A percentile compares a stretch with the other conserved stretches of the same genome.
phyloP scores from a whole-genome alignment of 1,140 invertebrate genomes.

The Trissolcus basalis region DNA sequence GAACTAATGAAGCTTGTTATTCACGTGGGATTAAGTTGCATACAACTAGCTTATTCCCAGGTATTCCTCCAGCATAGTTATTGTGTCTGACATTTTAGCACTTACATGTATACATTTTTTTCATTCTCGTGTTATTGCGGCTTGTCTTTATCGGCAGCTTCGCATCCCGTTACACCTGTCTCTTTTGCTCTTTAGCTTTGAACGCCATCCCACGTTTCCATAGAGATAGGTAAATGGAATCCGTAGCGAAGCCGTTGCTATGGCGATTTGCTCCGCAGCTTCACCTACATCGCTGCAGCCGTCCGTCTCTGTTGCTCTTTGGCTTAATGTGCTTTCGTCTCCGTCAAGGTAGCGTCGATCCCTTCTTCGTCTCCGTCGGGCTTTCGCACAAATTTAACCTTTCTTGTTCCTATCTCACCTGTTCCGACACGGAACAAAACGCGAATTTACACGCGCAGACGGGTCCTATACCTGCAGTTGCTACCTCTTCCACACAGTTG shows the following conservation, averaged over 20 bases:
- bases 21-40: too few relatives aligned
- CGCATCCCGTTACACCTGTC: slow-evolving; percentile 36
- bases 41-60: slow-evolving; percentile 8
- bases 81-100: slow-evolving; percentile 45
- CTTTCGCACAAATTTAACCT: slow-evolving; percentile 26
- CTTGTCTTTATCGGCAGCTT: slow-evolving; percentile 11
- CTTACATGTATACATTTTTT: slow-evolving; percentile 43
- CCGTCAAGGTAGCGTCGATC: slow-evolving; percentile 42
- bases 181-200: slow-evolving; percentile 64
- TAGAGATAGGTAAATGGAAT: slow-evolving; percentile 76
- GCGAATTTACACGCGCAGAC: slow-evolving; percentile 36
- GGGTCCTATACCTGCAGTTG: slow-evolving; percentile 34
- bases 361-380: slow-evolving; percentile 29
- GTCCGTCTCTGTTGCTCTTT: slow-evolving; percentile 45
- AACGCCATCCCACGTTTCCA: slow-evolving; percentile 74
- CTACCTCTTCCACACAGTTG: slow-evolving; percentile 63
- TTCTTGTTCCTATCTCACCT: slow-evolving; percentile 37
- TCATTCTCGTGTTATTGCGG: slow-evolving; percentile 26
- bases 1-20: too few relatives aligned
- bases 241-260: slow-evolving; percentile 75
- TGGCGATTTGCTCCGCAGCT: slow-evolving; percentile 72
- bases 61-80: slow-evolving; percentile 35
- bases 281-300: slow-evolving; percentile 64
- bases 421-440: slow-evolving; percentile 40
- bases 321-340: slow-evolving; percentile 9